Evolutionary conservation across 2,797 vertebrate species (phyloP), one percentile per base, ranked within the genome.

Genomic region (Enteromius treurensis): DNA sequence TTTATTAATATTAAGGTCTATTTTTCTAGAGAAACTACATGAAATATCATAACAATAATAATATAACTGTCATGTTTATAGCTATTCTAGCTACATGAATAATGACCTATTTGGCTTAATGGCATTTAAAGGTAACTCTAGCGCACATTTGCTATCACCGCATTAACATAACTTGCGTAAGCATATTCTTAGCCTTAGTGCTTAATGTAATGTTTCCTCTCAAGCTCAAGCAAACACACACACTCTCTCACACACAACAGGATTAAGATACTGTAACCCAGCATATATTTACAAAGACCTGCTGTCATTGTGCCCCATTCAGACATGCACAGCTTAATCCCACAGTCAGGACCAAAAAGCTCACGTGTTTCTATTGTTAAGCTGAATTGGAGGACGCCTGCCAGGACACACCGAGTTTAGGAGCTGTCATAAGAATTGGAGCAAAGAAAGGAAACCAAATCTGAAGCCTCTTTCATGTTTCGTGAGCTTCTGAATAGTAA

Each of bases 281-380:
- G 53, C 29, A 70, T 62, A 83, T 49, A 80, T 71, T 87, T 76
- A 79, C 82, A 89, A 87, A 81, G 76, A 45, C 69, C 71, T 62
- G 62, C 70, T 83, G 45, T 73, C 77, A 80, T 47, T 78, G 23
- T 21, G 11, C 23, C 23, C 23, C 79, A 76, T 42, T 45, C 85
- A 71, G 51, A 76, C 71, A 76, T 73, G 58, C 68, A 87, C 89
- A 85, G 81, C 88, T 89, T 85, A 89, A 69, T 89, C 80, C 79
- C 45, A 60, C 81, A 47, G 81, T 69, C 53, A 70, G 74, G 64
- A 83, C 74, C 73, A 60, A 49, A 83, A 77, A 58, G 6, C 81
- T 83, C 51, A 77, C 26, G 11, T 47, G 29, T 77, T 77, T 83
- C 75, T 69, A 83, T 83, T 83, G 81, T 83, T 77, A 49, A 77